Evolutionary conservation across 2,113 vertebrate species (phyloP).

Genomic region (Thamnophis sirtalis): DNA sequence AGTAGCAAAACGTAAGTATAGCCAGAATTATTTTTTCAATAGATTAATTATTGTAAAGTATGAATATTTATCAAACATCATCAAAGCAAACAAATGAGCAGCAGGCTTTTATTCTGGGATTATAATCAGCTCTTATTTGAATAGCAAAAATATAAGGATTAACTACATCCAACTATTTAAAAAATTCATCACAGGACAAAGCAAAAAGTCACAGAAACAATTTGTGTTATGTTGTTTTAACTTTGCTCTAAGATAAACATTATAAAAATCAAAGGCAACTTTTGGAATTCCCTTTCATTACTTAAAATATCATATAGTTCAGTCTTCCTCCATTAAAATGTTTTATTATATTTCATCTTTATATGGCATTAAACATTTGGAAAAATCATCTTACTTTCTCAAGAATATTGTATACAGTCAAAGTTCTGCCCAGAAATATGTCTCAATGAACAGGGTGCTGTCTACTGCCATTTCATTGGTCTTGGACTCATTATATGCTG

Average conservation of each 20-base stretch:
- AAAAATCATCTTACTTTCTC: background rate
- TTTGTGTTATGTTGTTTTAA: background rate
- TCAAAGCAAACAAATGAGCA: background rate
- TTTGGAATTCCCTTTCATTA: background rate
- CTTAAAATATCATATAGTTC: conserved; percentile 16
- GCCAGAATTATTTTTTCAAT: background rate
- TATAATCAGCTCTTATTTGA: conserved; percentile 15
- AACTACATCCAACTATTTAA: background rate
- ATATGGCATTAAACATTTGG: background rate
- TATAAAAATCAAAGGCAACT: background rate
- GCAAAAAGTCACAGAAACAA: background rate
- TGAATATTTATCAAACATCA: background rate
- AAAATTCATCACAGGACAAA: background rate
- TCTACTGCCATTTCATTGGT: background rate
- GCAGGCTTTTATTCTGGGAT: background rate
- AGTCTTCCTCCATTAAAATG: conserved; percentile 4
- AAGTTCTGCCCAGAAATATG: background rate
- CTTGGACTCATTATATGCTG: background rate
- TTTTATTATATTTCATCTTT: background rate
- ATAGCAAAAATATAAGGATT: background rate
- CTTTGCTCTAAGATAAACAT: background rate
- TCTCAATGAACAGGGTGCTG: background rate
- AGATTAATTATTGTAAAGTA: conserved; percentile 15
- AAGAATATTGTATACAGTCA: background rate
- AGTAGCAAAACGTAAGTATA: conserved; percentile 65